Evolutionary conservation across 2,797 vertebrate genomes (phyloP).

Genomic region (Oryzias sinensis): DNA sequence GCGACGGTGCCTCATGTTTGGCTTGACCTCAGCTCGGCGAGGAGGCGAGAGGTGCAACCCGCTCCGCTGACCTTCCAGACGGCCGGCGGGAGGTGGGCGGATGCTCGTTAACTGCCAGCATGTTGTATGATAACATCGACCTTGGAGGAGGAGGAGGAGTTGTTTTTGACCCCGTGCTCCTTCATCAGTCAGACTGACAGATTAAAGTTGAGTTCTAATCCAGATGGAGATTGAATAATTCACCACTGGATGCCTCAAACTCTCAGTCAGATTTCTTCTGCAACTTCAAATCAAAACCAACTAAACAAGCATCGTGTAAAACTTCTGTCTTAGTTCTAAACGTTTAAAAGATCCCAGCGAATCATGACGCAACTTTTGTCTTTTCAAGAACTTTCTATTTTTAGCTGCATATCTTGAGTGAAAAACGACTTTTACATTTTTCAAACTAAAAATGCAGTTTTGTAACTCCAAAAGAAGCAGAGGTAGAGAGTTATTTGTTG

Average conservation of each 20-base stretch:
- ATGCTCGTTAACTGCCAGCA: constrained; percentile 18
- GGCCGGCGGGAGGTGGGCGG: constrained; percentile 27
- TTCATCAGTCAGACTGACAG: constrained; percentile 9
- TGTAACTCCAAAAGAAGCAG: too few relatives aligned
- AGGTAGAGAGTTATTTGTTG: too few relatives aligned
- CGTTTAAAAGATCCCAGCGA: too few relatives aligned
- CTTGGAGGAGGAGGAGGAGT: constrained; percentile 24
- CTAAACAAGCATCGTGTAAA: too few relatives aligned
- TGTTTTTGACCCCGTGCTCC: neutral
- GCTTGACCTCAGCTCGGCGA: constrained; percentile 25
- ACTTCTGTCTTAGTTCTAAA: too few relatives aligned
- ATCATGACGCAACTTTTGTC: too few relatives aligned
- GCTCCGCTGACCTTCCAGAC: constrained; percentile 40
- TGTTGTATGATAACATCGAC: constrained; percentile 15
- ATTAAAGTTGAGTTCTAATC: neutral
- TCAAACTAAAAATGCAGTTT: too few relatives aligned
- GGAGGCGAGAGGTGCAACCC: constrained; percentile 12
- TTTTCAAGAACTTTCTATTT: too few relatives aligned
- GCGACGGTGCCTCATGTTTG: constrained; percentile 25
- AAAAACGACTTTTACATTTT: too few relatives aligned
- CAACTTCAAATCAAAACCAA: neutral
- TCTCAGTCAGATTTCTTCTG: neutral
- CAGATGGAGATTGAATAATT: neutral
- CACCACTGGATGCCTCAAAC: neutral
- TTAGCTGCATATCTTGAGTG: too few relatives aligned